Percentiles rank a stretch among this genome's conserved stretches.
Conservation (phyloP, 2,888 invertebrate genomes). For the Thera obeliscata region DNA sequence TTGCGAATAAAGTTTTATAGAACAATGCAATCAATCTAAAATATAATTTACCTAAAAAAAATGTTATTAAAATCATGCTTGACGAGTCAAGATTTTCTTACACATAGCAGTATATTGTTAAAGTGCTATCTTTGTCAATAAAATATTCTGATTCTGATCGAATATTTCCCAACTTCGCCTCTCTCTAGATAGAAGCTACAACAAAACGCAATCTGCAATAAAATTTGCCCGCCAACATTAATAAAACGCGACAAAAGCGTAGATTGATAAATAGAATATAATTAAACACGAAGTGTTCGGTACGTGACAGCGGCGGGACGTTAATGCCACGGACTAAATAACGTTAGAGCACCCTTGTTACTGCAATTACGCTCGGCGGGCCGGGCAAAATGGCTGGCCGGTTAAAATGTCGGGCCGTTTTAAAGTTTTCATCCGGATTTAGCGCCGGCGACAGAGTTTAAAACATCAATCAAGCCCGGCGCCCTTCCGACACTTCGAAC, state of each 20-base stretch:
- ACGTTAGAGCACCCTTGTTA: conserved; percentile 81
- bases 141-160: no score
- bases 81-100: no score
- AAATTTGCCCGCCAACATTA: conserved; percentile 36
- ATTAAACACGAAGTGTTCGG: conserved; percentile 69
- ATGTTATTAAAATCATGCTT: no score
- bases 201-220: conserved; percentile 13
- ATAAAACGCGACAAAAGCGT: conserved; percentile 51
- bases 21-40: not conserved
- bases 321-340: conserved; percentile 77
- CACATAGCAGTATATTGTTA: no score
- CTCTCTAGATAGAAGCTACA: not conserved
- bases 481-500: conserved; percentile 47
- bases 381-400: conserved; percentile 57
- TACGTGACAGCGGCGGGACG: conserved; percentile 69
- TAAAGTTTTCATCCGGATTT: conserved; percentile 71
- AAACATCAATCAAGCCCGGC: conserved; percentile 64
- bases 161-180: not conserved
- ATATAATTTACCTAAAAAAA: no score
- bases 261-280: conserved; percentile 71
- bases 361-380: conserved; percentile 67
- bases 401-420: conserved; percentile 66
- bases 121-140: no score
- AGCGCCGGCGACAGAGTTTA: conserved; percentile 62
- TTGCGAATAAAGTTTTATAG: no score